phyloP scores from a whole-genome alignment of 2,797 vertebrate genomes.

The Paedocypris micromegethes region DNA sequence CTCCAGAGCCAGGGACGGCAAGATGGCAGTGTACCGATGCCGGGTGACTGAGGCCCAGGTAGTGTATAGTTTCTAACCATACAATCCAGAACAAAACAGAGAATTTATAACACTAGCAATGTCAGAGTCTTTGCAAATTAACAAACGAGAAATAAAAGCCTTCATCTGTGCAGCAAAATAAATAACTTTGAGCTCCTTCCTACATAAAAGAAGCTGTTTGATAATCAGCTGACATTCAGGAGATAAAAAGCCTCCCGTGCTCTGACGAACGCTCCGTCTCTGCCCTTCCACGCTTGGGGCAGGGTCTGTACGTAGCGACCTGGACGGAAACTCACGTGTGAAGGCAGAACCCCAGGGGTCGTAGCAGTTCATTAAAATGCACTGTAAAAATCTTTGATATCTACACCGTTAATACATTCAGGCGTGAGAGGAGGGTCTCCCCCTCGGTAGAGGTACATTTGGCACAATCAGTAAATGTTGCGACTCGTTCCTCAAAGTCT shows the following conservation, averaged over 20 bases:
- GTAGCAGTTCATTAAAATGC: conserved; percentile 57
- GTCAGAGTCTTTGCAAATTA: neutral
- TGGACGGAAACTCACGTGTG: conserved; percentile 35
- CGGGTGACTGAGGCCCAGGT: neutral
- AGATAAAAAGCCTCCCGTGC: conserved; percentile 29
- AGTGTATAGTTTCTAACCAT: too few relatives aligned
- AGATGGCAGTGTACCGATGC: conserved; percentile 8
- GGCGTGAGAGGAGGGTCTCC: conserved; percentile 54
- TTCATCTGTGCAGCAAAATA: conserved; percentile 35
- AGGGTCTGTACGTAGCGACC: conserved; percentile 24
- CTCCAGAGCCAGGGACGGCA: too few relatives aligned
- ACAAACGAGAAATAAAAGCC: neutral
- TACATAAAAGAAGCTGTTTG: conserved; percentile 29
- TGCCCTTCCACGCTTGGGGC: conserved; percentile 10
- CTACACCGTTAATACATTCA: conserved; percentile 63
- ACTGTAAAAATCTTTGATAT: conserved; percentile 60
- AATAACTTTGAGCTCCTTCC: conserved; percentile 36
- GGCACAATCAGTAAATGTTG: conserved; percentile 48
- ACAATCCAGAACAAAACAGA: neutral
- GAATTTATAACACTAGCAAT: neutral
- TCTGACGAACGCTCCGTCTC: conserved; percentile 31
- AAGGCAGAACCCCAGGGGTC: conserved; percentile 28
- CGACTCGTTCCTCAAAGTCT: conserved; percentile 2
- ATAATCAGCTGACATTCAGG: conserved; percentile 29
- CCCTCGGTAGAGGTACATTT: conserved; percentile 60